Conservation (phyloP, 2,888 invertebrate species). For the Dione vanillae region DNA sequence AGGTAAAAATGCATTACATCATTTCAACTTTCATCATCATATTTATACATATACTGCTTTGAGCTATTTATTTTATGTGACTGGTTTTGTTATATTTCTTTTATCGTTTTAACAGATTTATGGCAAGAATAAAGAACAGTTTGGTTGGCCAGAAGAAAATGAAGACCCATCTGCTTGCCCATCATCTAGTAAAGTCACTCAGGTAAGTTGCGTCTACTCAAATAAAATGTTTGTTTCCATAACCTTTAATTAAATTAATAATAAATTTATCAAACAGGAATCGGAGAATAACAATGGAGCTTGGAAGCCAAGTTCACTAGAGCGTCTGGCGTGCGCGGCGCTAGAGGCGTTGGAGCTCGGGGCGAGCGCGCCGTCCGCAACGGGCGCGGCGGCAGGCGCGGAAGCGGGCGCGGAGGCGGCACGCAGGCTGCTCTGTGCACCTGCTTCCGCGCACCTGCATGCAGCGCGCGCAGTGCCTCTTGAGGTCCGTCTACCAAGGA, state of each 20-base stretch:
- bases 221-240: no score
- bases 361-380: constrained; percentile 57
- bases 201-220: no score
- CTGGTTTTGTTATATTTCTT: no score
- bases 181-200: constrained; percentile 74
- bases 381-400: constrained; percentile 58
- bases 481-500: constrained; percentile 90
- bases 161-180: constrained; percentile 88
- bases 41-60: no score
- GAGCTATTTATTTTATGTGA: no score
- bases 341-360: constrained; percentile 75
- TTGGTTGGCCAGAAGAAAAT: constrained; percentile 98
- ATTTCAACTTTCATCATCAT: no score
- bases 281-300: constrained; percentile 61
- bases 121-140: constrained; percentile 96
- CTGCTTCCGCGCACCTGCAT: constrained; percentile 73
- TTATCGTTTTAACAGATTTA: constrained; percentile 83
- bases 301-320: constrained; percentile 74
- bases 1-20: no score
- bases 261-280: constrained; percentile 56
- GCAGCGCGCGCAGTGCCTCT: constrained; percentile 89
- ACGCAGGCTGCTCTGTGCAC: constrained; percentile 72
- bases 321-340: constrained; percentile 76
- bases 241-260: no score
- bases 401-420: constrained; percentile 71